Conservation (phyloP, 2,888 invertebrate genomes). For the Dicroscelio sp. region DNA sequence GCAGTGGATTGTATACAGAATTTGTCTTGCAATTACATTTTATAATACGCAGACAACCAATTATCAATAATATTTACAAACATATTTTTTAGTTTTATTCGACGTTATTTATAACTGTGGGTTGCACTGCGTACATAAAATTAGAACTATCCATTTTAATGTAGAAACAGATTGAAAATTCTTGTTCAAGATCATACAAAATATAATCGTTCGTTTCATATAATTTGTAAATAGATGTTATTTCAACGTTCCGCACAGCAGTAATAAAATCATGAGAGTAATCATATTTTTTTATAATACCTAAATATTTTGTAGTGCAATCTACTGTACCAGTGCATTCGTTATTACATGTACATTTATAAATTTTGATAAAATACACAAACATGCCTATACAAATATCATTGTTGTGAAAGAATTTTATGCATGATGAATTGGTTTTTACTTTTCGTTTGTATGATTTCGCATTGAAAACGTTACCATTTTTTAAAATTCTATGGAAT, state of each 20-base stretch:
- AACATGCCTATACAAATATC: neutral
- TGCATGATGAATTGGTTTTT: conserved; percentile 37
- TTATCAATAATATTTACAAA: no score
- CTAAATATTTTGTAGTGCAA: neutral
- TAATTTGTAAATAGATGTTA: neutral
- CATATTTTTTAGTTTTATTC: no score
- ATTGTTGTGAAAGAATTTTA: neutral
- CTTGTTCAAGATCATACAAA: neutral
- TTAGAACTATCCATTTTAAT: neutral
- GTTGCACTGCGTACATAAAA: neutral
- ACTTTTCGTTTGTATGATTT: neutral
- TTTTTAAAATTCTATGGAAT: conserved; percentile 2
- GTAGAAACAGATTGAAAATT: conserved; percentile 4
- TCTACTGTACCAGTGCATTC: neutral
- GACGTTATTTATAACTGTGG: no score
- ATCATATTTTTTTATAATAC: neutral
- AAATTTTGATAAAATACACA: conserved; percentile 4
- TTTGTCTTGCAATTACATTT: no score
- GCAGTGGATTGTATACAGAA: no score
- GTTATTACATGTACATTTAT: conserved; percentile 1
- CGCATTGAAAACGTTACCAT: neutral
- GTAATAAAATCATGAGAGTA: neutral
- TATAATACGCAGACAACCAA: no score
- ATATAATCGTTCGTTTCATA: neutral
- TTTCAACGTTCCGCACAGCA: neutral